These are phyloP conservation scores for Solenodon paradoxus DNA, from an alignment of 2,113 vertebrate species.

Conservation along the genomic window DNA sequence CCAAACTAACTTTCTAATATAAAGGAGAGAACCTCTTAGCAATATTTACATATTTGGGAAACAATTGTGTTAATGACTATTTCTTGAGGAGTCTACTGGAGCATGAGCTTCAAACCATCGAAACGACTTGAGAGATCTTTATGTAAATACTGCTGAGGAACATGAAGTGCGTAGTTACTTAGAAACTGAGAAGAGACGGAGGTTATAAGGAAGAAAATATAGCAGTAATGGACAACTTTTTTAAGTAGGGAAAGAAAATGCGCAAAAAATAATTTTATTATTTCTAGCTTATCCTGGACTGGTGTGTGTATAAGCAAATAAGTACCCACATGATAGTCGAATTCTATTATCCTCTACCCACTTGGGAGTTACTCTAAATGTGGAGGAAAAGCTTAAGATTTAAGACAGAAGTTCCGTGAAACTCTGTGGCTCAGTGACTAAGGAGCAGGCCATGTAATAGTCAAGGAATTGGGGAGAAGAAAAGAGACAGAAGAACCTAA, in stretches of 20 bases:
- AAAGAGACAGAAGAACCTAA: neutral
- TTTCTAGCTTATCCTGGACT: neutral
- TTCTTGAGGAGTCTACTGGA: neutral
- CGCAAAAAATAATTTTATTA: neutral
- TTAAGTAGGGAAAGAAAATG: neutral
- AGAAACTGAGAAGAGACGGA: neutral
- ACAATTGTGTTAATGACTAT: neutral
- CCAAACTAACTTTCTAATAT: neutral
- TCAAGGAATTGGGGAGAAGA: too few species aligned
- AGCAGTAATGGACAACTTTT: neutral
- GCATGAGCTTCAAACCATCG: neutral
- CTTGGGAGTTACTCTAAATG: neutral
- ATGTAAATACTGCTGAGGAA: neutral
- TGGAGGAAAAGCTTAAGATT: neutral
- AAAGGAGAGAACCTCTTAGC: neutral
- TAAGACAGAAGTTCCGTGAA: too few species aligned
- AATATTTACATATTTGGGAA: neutral
- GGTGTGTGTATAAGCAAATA: neutral
- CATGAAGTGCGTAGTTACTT: neutral
- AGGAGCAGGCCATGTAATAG: too few species aligned
- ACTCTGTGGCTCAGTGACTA: too few species aligned
- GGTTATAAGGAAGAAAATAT: neutral
- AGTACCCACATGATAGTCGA: neutral
- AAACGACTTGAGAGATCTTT: neutral
- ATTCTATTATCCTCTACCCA: neutral